A percentile compares a stretch with the other conserved stretches of the same genome.
These are phyloP conservation scores for Helicolenus hilgendorfi DNA, from an alignment of 2,797 vertebrate genomes.

Conservation along the genomic window DNA sequence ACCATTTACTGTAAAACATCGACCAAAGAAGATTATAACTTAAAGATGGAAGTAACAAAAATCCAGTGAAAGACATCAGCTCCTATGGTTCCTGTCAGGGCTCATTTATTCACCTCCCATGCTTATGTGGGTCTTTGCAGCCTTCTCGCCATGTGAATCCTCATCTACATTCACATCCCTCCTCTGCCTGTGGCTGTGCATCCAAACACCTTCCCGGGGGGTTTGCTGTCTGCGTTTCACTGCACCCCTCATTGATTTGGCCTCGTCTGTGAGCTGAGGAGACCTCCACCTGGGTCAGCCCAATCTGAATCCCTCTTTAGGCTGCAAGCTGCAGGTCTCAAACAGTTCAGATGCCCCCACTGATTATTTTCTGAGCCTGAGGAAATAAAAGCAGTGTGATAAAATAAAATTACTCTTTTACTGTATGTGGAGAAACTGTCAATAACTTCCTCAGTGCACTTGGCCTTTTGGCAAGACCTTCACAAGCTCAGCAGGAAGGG, in stretches of 20 bases:
- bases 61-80: constrained; percentile 34
- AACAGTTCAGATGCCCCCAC: constrained; percentile 57
- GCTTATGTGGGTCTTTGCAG: constrained; percentile 56
- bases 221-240: constrained; percentile 71
- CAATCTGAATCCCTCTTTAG: constrained; percentile 67
- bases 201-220: constrained; percentile 71
- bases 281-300: constrained; percentile 67
- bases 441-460: constrained; percentile 18
- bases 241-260: constrained; percentile 77
- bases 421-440: constrained; percentile 34
- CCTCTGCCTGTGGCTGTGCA: constrained; percentile 66
- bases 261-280: constrained; percentile 65
- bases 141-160: constrained; percentile 50
- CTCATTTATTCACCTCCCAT: constrained; percentile 75
- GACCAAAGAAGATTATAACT: not conserved
- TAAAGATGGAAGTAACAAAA: constrained; percentile 16
- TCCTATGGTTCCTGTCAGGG: constrained; percentile 64
- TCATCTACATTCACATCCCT: constrained; percentile 76
- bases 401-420: constrained; percentile 42
- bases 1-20: not conserved
- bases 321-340: constrained; percentile 57
- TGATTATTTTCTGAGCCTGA: constrained; percentile 58
- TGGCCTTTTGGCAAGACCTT: constrained; percentile 28
- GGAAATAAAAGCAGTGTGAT: constrained; percentile 54
- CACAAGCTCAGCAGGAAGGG: constrained; percentile 13